phyloP scores from a whole-genome alignment of 1,140 invertebrate genomes.

The Diorhabda elongata region DNA sequence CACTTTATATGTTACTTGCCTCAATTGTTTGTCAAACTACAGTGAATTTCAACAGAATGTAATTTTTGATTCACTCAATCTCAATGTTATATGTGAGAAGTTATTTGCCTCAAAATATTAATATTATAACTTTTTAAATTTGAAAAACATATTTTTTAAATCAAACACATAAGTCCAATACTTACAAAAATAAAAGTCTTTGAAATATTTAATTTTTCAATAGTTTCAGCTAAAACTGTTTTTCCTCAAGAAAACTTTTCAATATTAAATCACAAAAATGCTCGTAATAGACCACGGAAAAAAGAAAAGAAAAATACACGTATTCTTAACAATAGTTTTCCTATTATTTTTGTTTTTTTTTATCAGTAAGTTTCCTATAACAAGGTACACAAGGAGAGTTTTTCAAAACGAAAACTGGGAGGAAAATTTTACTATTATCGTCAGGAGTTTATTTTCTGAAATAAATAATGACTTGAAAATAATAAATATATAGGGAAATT shows the following conservation, averaged over 20 bases:
- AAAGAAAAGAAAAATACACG: conserved; percentile 4
- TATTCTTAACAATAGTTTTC: conserved; percentile 1
- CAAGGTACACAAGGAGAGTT: not conserved
- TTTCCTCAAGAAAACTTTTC: conserved; percentile 1
- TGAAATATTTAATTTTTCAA: too few species aligned
- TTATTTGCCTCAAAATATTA: too few species aligned
- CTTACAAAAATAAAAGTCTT: too few species aligned
- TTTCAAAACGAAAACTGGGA: not conserved
- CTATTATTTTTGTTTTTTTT: not conserved
- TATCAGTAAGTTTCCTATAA: not conserved
- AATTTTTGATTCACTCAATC: too few species aligned
- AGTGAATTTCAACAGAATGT: too few species aligned
- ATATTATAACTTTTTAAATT: too few species aligned
- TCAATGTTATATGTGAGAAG: too few species aligned
- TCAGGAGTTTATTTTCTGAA: not conserved
- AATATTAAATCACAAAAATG: not conserved
- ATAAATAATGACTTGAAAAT: not conserved
- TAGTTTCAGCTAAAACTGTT: not conserved
- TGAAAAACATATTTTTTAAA: too few species aligned
- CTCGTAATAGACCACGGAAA: not conserved
- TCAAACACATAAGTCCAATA: too few species aligned
- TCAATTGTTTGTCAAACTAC: too few species aligned
- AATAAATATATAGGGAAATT: not conserved
- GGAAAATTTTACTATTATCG: not conserved
- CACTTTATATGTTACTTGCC: too few species aligned